Base-by-base conservation (phyloP, 2,888 invertebrate species). In the Oligia strigilis region DNA sequence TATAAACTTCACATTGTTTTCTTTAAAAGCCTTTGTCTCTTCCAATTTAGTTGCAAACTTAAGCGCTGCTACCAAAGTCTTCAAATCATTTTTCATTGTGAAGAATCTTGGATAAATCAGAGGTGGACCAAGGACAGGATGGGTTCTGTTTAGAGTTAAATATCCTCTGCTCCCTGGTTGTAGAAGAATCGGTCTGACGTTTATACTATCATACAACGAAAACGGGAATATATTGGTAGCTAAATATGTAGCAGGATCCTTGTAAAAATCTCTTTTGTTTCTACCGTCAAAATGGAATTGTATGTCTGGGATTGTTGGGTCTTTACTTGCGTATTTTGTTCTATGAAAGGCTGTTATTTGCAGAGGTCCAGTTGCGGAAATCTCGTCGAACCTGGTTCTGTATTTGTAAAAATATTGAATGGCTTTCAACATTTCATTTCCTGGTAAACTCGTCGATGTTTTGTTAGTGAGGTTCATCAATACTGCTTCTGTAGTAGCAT, bases 81-180 rank as follows among this genome's bases (percentile, higher is more conserved):
- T 94, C 5, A 98, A 91, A 92, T 98, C 98, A 23, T 97, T 96
- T 89, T 97, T 94, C n/a, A 97, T 96, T 9, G 97, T 97, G 80
- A 98, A 98, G 75, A 97, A 98, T 88, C 97, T 98, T 0, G 98
- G 98, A 90, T 98, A 98, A 83, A 99, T 98, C 74, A 98, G 91
- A 0, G 98, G 99, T 81, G 97, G 97, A 0, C 98, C 98, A 90
- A 97, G 97, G 65, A 93, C 95, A 0, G 98, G 98, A 95, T 99
- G 97, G 0, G 97, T 97, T 65, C 95, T 96, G 90, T 98, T 98
- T 19, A 99, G 93, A 78, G 95, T 94, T 8, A 98, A 89, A 75
- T 95, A 96, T 0, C 98, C 98, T 90, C 98, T 95, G 84, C 98
- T 98, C 87, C 96, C 95, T 0, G 98, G 98, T 69, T 94, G 91